Conservation (phyloP, 2,113 vertebrate genomes). For the Siniperca chuatsi region DNA sequence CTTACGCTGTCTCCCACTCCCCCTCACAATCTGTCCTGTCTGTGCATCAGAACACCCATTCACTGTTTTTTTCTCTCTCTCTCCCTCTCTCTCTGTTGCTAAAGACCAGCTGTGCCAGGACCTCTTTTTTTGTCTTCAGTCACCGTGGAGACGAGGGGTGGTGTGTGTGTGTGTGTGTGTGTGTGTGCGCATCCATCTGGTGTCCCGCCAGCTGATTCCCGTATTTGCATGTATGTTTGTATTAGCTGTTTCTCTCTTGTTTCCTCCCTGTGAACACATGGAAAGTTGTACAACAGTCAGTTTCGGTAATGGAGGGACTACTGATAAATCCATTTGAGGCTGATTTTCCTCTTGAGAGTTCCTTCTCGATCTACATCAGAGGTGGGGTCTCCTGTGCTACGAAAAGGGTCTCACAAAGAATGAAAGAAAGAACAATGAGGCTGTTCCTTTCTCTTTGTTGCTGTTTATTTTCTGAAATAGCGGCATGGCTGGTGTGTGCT, state of each 20-base stretch:
- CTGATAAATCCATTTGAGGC: not conserved
- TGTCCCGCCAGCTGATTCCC: slow-evolving; percentile 58
- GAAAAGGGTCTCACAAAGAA: slow-evolving; percentile 15
- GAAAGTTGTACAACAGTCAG: not conserved
- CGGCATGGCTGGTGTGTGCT: not conserved
- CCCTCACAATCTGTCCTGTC: slow-evolving; percentile 63
- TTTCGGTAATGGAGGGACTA: not conserved
- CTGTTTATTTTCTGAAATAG: slow-evolving; percentile 21
- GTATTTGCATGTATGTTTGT: slow-evolving; percentile 20
- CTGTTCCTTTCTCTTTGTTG: slow-evolving; percentile 19
- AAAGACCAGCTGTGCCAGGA: slow-evolving; percentile 79
- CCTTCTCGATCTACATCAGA: not conserved
- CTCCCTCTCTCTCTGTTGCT: slow-evolving; percentile 36
- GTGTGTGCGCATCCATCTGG: slow-evolving; percentile 56
- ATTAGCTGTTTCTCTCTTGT: not conserved
- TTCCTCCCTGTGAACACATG: not conserved
- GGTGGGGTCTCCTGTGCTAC: slow-evolving; percentile 17
- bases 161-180: slow-evolving; percentile 35
- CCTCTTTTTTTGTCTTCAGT: slow-evolving; percentile 79
- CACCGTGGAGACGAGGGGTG: slow-evolving; percentile 72
- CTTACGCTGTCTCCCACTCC: slow-evolving; percentile 57
- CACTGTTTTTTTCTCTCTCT: slow-evolving; percentile 10
- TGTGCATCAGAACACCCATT: slow-evolving; percentile 63
- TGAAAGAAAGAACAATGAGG: slow-evolving; percentile 43
- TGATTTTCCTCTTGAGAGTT: not conserved